A percentile compares a stretch with the other conserved stretches of the same genome.
phyloP scores from a whole-genome alignment of 2,797 vertebrate species.

The Sylvia borin region DNA sequence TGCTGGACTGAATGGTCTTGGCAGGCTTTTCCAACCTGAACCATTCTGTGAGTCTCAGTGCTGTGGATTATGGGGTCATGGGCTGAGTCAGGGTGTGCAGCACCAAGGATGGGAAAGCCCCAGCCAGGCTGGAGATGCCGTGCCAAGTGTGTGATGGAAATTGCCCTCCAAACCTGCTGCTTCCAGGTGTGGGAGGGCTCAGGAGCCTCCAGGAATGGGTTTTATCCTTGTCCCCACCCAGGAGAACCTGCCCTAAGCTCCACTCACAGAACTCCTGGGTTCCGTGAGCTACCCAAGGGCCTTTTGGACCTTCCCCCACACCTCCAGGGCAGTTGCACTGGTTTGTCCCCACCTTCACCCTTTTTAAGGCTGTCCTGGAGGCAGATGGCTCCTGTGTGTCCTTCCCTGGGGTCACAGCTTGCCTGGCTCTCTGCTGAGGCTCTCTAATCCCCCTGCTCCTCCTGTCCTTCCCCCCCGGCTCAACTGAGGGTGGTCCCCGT shows the following conservation, averaged over 20 bases:
- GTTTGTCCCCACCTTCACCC: neutral
- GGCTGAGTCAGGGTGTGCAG: neutral
- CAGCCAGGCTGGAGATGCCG: neutral
- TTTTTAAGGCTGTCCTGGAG: neutral
- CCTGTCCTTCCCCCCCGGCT: neutral
- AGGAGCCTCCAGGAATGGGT: neutral
- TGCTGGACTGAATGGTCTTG: neutral
- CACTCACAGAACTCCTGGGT: neutral
- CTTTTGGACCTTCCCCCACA: neutral
- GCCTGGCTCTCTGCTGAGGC: neutral
- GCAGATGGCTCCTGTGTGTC: neutral
- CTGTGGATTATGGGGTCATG: neutral
- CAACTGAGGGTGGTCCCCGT: rapidly evolving
- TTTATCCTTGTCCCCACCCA: neutral
- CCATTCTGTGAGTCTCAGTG: neutral
- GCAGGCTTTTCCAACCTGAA: neutral
- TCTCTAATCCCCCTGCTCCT: neutral
- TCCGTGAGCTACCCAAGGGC: neutral
- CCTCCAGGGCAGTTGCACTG: neutral
- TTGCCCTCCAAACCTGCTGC: neutral
- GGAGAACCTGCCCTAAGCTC: neutral
- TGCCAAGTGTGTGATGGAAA: neutral
- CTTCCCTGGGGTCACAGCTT: neutral
- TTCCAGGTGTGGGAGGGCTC: rapidly evolving
- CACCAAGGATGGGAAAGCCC: neutral